Percentiles rank a stretch among this genome's conserved stretches.
Evolutionary conservation across 2,113 vertebrate species (phyloP).

Genomic region (Tinamus guttatus): DNA sequence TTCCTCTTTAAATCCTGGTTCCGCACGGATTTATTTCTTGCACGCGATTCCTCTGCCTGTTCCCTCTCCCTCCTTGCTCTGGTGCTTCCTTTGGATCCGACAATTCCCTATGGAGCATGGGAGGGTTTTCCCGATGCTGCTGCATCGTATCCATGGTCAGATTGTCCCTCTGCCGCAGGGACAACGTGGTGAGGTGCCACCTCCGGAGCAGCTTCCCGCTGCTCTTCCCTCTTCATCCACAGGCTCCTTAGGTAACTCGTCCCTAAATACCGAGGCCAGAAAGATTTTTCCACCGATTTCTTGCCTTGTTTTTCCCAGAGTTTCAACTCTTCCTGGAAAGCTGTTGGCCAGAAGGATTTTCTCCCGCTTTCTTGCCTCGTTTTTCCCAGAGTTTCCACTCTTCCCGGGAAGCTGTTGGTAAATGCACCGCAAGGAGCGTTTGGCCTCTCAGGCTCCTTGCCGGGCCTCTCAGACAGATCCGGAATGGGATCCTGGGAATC

Average conservation of each 20-base stretch:
- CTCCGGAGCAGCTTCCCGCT: not conserved
- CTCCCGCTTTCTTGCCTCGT: not conserved
- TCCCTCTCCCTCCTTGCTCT: not conserved
- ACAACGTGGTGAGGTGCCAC: not conserved
- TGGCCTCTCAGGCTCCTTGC: not conserved
- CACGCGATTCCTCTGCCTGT: not conserved
- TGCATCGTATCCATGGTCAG: too few species aligned
- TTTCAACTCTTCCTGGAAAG: too few species aligned
- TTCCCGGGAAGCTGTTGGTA: fast-evolving
- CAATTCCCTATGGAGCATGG: fast-evolving
- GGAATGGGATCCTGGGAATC: not conserved
- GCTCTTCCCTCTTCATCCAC: not conserved
- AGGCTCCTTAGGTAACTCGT: fast-evolving
- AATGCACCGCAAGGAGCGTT: not conserved
- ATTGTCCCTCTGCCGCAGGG: too few species aligned
- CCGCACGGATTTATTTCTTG: not conserved
- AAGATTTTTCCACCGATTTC: not conserved
- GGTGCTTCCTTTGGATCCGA: too few species aligned
- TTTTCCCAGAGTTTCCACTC: fast-evolving
- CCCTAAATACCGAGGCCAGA: not conserved
- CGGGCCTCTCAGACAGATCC: fast-evolving
- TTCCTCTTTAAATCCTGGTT: not conserved
- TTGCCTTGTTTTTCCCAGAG: too few species aligned
- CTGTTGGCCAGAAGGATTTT: too few species aligned
- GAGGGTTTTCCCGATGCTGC: not conserved